These are phyloP conservation scores for Pollenia griseotomentosa DNA, from an alignment of 2,888 invertebrate species.

Conservation along the genomic window DNA sequence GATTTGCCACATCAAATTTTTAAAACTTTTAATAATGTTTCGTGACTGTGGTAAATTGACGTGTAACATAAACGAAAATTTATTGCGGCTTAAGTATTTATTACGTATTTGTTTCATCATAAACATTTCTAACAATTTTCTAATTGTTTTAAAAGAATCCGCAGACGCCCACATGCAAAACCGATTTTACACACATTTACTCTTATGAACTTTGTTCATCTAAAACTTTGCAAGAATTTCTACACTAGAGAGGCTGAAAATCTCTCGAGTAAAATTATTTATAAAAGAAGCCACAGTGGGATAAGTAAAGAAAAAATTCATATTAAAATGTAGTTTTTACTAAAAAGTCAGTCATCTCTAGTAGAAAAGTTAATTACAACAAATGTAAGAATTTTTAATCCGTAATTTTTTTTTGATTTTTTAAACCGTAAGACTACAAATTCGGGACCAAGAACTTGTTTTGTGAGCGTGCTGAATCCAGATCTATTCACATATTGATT, in stretches of 20 bases:
- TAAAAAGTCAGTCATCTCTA: too few species aligned
- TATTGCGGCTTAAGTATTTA: background rate
- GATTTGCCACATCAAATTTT: background rate
- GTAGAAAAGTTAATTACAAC: too few species aligned
- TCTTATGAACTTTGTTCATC: conserved; percentile 1
- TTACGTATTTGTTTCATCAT: conserved; percentile 25
- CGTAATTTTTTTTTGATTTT: too few species aligned
- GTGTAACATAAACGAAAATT: background rate
- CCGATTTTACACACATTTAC: background rate
- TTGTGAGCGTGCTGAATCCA: too few species aligned
- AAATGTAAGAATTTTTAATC: too few species aligned
- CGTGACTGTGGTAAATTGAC: background rate
- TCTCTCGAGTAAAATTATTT: background rate
- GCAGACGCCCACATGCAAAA: background rate
- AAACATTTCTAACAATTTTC: conserved; percentile 10
- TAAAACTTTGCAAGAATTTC: conserved; percentile 20
- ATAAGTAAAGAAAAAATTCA: background rate
- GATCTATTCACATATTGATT: too few species aligned
- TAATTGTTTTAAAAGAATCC: conserved; percentile 12
- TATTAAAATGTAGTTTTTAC: too few species aligned
- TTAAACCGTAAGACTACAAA: too few species aligned
- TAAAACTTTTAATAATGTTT: background rate
- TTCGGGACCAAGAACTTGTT: too few species aligned
- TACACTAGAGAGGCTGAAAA: background rate
- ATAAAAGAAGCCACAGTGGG: background rate